Evolutionary conservation across 1,140 invertebrate species (phyloP), one percentile per base, ranked within the genome.

Genomic region (Plodia interpunctella): DNA sequence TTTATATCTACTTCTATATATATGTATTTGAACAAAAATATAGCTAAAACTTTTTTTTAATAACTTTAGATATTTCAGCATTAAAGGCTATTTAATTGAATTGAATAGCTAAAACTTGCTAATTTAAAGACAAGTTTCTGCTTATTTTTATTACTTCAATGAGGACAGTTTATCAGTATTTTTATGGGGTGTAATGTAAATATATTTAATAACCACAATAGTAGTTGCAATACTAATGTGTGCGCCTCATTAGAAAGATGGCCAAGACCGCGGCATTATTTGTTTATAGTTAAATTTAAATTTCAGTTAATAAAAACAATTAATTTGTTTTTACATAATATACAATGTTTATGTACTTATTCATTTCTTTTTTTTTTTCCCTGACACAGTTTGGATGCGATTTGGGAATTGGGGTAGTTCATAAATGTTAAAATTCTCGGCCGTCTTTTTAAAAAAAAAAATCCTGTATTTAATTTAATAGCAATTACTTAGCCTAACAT

Each of bases 151-250:
- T 52, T 52, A 52, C 18, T 52, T 21, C 5, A 10, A 15, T 20
- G 18, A 10, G n/a, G 17, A 21, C 19, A 51, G 15, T 51, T 58
- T 49, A 5, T 63, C 57, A 57, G 66, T 71, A 72, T 81, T 19
- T 68, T 80, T 79, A 38, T 74, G 72, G 80, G 78, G 74, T 64
- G 57, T 70, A 66, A 64, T 74, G 72, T 79, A 76, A 58, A 75
- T 81, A 78, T 60, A 50, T 68, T 53, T 57, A 63, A 63, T 60
- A 60, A 65, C 61, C 55, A 66, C 72, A 78, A 72, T 70, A 62
- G 60, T n/a, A n/a, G n/a, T n/a, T n/a, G n/a, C n/a, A n/a, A n/a
- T 62, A 70, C 57, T 50, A 56, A 74, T 74, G 68, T 73, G 74
- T 80, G 76, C 62, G 78, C 67, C 74, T 62, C 54, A 56, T 44